phyloP scores from a whole-genome alignment of 2,113 vertebrate genomes.

The Chlorodrepanis virens region DNA sequence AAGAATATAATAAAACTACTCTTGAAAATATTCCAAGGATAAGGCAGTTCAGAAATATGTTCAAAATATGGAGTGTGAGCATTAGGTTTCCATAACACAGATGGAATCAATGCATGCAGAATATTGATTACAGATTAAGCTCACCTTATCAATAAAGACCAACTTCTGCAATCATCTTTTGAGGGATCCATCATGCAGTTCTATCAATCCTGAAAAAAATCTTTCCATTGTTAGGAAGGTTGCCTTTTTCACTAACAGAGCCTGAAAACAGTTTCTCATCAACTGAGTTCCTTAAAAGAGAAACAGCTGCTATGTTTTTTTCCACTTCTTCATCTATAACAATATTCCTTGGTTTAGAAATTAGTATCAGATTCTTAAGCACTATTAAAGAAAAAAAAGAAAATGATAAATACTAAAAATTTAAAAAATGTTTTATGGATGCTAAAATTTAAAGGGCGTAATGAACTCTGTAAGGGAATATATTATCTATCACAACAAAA shows the following conservation, averaged over 20 bases:
- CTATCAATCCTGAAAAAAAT: neutral
- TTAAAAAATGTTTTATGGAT: neutral
- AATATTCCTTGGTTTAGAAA: neutral
- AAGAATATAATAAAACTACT: slow-evolving; percentile 4
- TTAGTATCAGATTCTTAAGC: neutral
- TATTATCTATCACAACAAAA: neutral
- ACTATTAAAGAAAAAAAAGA: neutral
- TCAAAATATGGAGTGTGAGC: slow-evolving; percentile 1
- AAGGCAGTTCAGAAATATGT: slow-evolving; percentile 4
- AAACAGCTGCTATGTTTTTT: neutral
- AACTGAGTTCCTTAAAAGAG: neutral
- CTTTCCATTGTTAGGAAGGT: neutral
- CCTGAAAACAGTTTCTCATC: neutral
- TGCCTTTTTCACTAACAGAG: neutral
- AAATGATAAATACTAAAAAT: neutral
- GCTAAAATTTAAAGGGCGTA: neutral
- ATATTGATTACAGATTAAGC: slow-evolving; percentile 19
- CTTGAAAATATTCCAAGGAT: slow-evolving; percentile 28
- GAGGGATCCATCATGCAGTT: neutral
- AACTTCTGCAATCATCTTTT: neutral
- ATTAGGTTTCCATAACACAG: neutral
- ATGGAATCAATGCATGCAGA: neutral
- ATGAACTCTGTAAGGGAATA: neutral
- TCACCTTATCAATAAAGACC: neutral
- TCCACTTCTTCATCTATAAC: neutral